A percentile compares a stretch with the other conserved stretches of the same genome.
Evolutionary conservation across 2,113 vertebrate genomes (phyloP).

Genomic region (Addax nasomaculatus): DNA sequence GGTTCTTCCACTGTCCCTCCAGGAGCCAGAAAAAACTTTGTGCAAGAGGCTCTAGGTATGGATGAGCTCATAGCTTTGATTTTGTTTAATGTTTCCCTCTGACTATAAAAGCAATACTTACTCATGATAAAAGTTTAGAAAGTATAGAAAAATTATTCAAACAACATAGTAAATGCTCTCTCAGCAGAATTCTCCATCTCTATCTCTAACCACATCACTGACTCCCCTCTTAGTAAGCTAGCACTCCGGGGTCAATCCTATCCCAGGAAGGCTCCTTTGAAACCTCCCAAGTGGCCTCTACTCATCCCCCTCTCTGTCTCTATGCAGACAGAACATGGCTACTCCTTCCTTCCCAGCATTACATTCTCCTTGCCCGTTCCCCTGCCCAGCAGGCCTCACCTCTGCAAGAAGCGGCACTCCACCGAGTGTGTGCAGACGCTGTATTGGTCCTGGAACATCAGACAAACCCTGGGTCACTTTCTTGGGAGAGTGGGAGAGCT

Average conservation of each 20-base stretch:
- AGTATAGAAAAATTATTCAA: background rate
- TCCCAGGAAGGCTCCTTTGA: background rate
- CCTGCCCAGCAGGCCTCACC: background rate
- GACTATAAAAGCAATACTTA: background rate
- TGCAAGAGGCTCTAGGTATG: background rate
- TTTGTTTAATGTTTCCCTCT: background rate
- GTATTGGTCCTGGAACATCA: background rate
- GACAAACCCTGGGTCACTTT: background rate
- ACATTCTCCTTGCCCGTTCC: background rate
- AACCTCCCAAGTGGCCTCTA: background rate
- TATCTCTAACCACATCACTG: too few relatives aligned
- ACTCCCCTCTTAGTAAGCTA: background rate
- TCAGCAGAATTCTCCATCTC: background rate
- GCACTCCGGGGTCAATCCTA: background rate
- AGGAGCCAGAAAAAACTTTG: background rate
- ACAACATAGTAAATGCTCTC: background rate
- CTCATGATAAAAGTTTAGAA: background rate
- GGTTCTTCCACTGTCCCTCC: slow-evolving; percentile 62
- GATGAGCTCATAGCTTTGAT: background rate
- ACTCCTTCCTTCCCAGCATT: background rate
- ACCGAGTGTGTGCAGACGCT: background rate
- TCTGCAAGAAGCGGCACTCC: background rate
- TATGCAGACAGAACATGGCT: background rate
- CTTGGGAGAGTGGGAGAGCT: background rate
- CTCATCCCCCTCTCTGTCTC: background rate